These are phyloP conservation scores for Ooceraea biroi DNA, from an alignment of 1,140 invertebrate species.

Conservation along the genomic window DNA sequence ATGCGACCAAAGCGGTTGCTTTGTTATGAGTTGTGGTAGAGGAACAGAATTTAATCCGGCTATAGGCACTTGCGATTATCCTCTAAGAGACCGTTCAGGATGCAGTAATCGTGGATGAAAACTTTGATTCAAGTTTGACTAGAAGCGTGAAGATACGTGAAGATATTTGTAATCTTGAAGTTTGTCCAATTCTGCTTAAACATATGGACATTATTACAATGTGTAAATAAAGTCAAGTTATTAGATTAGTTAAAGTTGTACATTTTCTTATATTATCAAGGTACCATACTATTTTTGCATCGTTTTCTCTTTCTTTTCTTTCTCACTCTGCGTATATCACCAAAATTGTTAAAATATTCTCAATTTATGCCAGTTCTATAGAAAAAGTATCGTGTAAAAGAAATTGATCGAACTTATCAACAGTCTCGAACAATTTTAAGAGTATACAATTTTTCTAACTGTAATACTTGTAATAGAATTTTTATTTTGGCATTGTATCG, in stretches of 20 bases:
- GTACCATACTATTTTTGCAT: too few species aligned
- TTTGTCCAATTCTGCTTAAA: background rate
- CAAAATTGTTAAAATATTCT: too few species aligned
- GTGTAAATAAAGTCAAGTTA: conserved; percentile 39
- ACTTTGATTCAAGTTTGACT: background rate
- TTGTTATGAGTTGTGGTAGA: conserved; percentile 80
- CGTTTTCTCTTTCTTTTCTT: too few species aligned
- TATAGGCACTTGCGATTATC: conserved; percentile 81
- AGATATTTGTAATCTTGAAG: background rate
- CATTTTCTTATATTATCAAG: background rate
- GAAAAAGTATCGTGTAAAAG: too few species aligned
- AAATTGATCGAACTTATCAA: too few species aligned
- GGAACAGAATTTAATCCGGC: conserved; percentile 84
- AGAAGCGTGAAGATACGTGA: background rate
- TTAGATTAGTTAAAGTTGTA: conserved; percentile 18
- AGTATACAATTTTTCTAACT: too few species aligned
- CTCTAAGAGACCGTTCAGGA: conserved; percentile 63
- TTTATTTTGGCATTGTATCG: too few species aligned
- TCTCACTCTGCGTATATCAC: too few species aligned
- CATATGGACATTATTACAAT: background rate
- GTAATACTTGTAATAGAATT: too few species aligned
- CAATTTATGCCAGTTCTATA: too few species aligned
- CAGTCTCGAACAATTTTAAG: too few species aligned
- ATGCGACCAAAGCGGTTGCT: conserved; percentile 81
- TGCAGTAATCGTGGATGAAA: conserved; percentile 66